A percentile compares a stretch with the other conserved stretches of the same genome.
Conservation (phyloP, 1,140 invertebrate genomes). For the Branchinecta lindahli region DNA sequence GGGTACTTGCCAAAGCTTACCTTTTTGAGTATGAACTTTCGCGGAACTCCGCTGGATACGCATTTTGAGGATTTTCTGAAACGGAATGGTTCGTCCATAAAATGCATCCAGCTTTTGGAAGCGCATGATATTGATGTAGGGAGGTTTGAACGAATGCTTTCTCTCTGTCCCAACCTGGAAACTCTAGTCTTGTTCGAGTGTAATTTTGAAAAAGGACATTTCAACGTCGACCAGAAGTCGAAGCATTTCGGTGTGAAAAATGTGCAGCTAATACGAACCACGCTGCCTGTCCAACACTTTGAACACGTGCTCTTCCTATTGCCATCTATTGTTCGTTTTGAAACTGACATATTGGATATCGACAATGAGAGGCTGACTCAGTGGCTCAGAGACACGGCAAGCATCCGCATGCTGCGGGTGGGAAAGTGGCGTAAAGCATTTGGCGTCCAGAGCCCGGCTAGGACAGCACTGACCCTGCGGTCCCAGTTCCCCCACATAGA, state of each 20-base stretch:
- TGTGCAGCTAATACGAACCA: conserved; percentile 18
- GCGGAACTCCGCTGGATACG: conserved; percentile 16
- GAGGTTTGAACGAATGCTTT: conserved; percentile 15
- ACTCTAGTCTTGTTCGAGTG: conserved; percentile 20
- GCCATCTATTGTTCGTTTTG: conserved; percentile 17
- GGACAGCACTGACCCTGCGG: conserved; percentile 8
- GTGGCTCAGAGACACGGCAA: conserved; percentile 1
- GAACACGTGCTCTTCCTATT: conserved; percentile 16
- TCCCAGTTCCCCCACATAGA: conserved; percentile 11
- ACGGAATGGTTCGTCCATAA: conserved; percentile 17
- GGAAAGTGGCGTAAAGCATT: conserved; percentile 12
- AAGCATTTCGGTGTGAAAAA: conserved; percentile 14
- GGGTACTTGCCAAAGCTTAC: conserved; percentile 18
- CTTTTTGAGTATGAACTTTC: conserved; percentile 18
- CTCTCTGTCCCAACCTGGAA: conserved; percentile 16
- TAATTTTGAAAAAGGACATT: conserved; percentile 13
- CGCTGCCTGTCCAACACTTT: conserved; percentile 11
- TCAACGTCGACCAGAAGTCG: not conserved
- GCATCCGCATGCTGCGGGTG: conserved; percentile 6
- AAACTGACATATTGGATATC: conserved; percentile 16
- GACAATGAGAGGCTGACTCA: conserved; percentile 10
- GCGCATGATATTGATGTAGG: conserved; percentile 14
- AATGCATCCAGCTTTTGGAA: conserved; percentile 18
- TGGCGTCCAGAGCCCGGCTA: not conserved
- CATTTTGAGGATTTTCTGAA: conserved; percentile 20